Percentiles rank a stretch among this genome's conserved stretches.
These are phyloP conservation scores for Cosmopolites sordidus DNA, from an alignment of 2,888 invertebrate genomes.

Conservation along the genomic window DNA sequence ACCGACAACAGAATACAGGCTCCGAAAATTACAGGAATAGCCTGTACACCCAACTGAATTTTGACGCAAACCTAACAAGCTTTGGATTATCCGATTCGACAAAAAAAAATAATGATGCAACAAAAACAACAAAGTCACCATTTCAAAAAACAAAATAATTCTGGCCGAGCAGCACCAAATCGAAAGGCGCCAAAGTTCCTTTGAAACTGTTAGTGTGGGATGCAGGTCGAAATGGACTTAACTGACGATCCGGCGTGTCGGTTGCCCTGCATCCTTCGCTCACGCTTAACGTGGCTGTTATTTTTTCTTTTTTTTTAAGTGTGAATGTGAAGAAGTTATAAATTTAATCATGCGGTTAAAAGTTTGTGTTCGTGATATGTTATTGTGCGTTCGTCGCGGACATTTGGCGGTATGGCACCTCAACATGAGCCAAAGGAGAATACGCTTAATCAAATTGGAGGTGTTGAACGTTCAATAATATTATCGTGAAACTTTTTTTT, in stretches of 20 bases:
- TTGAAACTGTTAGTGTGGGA: conserved; percentile 34
- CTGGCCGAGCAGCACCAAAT: conserved; percentile 30
- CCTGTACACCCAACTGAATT: conserved; percentile 32
- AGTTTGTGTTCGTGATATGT: conserved; percentile 12
- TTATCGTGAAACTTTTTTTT: conserved; percentile 7
- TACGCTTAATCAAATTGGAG: conserved; percentile 7
- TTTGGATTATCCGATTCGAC: conserved; percentile 14
- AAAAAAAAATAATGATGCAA: conserved; percentile 21
- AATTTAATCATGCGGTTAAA: conserved; percentile 10
- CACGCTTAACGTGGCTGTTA: conserved; percentile 43
- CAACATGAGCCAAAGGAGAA: conserved; percentile 10
- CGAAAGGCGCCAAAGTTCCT: conserved; percentile 41
- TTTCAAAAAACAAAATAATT: conserved; percentile 14
- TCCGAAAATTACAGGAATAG: conserved; percentile 25
- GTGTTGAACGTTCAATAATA: conserved; percentile 18
- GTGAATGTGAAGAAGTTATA: conserved; percentile 36
- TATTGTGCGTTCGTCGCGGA: conserved; percentile 18
- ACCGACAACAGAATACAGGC: conserved; percentile 30
- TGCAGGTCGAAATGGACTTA: conserved; percentile 23
- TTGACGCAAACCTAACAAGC: conserved; percentile 13
- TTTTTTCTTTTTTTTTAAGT: conserved; percentile 40
- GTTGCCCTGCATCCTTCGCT: conserved; percentile 20
- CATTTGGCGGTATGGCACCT: conserved; percentile 10
- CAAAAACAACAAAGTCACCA: conserved; percentile 18
- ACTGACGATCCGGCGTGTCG: conserved; percentile 8